Conservation (phyloP, 2,888 invertebrate species). For the Nymphalis c-album region DNA sequence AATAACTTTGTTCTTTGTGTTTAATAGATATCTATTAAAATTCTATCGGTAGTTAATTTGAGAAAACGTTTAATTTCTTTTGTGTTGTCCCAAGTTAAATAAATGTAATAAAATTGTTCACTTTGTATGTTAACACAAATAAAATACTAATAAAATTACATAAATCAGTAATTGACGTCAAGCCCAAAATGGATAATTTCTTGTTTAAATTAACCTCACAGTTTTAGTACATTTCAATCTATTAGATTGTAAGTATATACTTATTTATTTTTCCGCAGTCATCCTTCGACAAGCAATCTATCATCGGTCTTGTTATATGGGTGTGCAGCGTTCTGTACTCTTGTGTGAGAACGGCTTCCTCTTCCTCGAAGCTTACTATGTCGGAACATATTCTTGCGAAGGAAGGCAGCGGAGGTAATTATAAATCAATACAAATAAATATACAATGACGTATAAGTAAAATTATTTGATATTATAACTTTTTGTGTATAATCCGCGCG, state of each 20-base stretch:
- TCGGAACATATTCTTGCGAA: slow-evolving; percentile 89
- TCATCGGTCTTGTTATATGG: slow-evolving; percentile 96
- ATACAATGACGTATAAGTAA: slow-evolving; percentile 5
- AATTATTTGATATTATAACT: not conserved
- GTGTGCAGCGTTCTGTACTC: slow-evolving; percentile 97
- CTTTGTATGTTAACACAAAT: too few species aligned
- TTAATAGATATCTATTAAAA: too few species aligned
- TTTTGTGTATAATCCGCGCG: not conserved
- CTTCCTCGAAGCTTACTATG: slow-evolving; percentile 95
- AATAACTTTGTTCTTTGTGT: too few species aligned
- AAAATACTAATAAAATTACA: too few species aligned
- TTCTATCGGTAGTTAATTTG: too few species aligned
- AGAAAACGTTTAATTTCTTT: too few species aligned
- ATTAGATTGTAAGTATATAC: not conserved
- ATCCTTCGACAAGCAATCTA: slow-evolving; percentile 92
- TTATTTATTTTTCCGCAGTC: slow-evolving; percentile 48
- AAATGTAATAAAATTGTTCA: too few species aligned
- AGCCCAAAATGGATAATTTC: too few species aligned
- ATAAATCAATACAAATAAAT: slow-evolving; percentile 23
- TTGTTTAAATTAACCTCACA: too few species aligned
- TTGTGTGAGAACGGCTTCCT: slow-evolving; percentile 95
- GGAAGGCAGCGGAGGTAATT: slow-evolving; percentile 84
- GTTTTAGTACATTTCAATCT: too few species aligned
- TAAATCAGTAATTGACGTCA: too few species aligned
- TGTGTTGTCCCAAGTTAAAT: too few species aligned